phyloP scores from a whole-genome alignment of 2,888 invertebrate species.

The Eubasilissa splendida region DNA sequence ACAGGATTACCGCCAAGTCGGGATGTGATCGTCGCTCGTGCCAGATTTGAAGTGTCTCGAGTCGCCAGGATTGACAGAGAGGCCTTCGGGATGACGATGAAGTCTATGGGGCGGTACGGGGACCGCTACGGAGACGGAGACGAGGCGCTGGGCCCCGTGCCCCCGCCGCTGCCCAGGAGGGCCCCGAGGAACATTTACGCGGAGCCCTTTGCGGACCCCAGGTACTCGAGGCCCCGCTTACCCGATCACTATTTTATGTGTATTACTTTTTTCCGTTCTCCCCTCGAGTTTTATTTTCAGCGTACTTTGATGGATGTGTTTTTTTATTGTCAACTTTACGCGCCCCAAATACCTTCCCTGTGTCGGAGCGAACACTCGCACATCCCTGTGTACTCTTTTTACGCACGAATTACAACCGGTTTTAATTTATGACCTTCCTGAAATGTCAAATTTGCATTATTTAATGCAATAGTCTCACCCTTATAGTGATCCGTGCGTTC shows the following conservation, averaged over 20 bases:
- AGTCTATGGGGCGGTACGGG: slow-evolving; percentile 68
- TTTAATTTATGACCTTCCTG: slow-evolving; percentile 15
- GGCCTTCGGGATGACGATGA: slow-evolving; percentile 73
- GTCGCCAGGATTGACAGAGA: slow-evolving; percentile 29
- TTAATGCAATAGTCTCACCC: neutral
- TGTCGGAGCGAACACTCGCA: neutral
- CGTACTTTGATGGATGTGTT: slow-evolving; percentile 49
- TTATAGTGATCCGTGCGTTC: slow-evolving; percentile 3
- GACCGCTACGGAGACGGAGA: slow-evolving; percentile 69
- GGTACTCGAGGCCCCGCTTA: slow-evolving; percentile 62
- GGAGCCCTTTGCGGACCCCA: slow-evolving; percentile 77
- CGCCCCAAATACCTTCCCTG: slow-evolving; percentile 25
- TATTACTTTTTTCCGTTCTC: slow-evolving; percentile 41
- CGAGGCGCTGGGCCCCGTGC: slow-evolving; percentile 74
- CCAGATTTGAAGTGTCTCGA: slow-evolving; percentile 37
- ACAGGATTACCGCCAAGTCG: slow-evolving; percentile 11
- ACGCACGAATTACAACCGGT: slow-evolving; percentile 11
- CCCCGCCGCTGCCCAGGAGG: slow-evolving; percentile 76
- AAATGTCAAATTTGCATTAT: slow-evolving; percentile 30
- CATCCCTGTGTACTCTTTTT: neutral
- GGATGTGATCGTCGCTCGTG: slow-evolving; percentile 13
- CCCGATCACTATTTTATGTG: slow-evolving; percentile 27
- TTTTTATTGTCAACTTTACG: slow-evolving; percentile 44
- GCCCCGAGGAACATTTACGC: slow-evolving; percentile 78
- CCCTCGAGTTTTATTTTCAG: slow-evolving; percentile 42